Conservation (phyloP, 2,797 vertebrate species). For the Aratinga solstitialis region DNA sequence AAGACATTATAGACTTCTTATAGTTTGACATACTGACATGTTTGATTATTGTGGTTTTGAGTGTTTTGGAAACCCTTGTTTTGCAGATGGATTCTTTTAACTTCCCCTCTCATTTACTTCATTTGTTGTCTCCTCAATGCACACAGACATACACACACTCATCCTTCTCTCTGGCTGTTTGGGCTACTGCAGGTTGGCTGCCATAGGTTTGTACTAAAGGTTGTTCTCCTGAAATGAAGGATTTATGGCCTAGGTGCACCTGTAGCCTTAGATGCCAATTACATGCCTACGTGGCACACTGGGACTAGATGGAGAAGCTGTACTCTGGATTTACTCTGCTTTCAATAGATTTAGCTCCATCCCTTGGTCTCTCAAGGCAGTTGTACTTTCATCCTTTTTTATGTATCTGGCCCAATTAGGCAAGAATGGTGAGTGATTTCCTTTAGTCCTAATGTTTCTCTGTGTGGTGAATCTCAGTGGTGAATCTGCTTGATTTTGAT, state of each 20-base stretch:
- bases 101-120: not conserved
- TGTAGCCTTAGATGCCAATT: not conserved
- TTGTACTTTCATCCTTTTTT: not conserved
- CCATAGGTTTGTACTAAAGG: not conserved
- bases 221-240: not conserved
- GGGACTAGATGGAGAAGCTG: not conserved
- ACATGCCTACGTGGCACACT: accelerated
- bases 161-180: not conserved
- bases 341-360: not conserved
- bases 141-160: accelerated
- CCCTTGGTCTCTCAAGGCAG: not conserved
- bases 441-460: not conserved
- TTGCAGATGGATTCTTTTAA: not conserved
- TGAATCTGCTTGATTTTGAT: not conserved
- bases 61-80: not conserved
- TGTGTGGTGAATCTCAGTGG: not conserved
- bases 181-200: not conserved
- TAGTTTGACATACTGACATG: accelerated
- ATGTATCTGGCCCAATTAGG: not conserved
- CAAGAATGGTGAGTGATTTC: not conserved
- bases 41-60: not conserved
- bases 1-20: not conserved
- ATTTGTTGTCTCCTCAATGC: not conserved
- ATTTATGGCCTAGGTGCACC: not conserved
- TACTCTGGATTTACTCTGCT: not conserved